Conservation (phyloP, 1,140 invertebrate genomes). For the Campodea augens region DNA sequence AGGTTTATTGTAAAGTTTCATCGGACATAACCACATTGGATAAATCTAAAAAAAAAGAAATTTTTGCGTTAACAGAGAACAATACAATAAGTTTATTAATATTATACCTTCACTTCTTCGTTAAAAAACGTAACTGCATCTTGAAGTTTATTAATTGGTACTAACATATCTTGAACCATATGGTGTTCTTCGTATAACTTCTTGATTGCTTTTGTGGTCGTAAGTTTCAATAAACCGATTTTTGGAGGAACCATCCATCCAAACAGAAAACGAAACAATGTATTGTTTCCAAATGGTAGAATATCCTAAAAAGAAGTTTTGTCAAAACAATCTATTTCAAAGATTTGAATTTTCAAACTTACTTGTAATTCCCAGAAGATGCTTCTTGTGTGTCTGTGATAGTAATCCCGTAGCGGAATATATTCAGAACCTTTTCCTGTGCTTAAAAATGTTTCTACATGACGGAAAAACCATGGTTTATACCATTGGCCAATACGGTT, state of each 20-base stretch:
- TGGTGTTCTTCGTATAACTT: slow-evolving; percentile 57
- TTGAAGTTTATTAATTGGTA: slow-evolving; percentile 42
- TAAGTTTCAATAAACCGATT: slow-evolving; percentile 60
- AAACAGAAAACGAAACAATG: slow-evolving; percentile 46
- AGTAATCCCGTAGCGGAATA: slow-evolving; percentile 60
- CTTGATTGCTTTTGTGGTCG: slow-evolving; percentile 49
- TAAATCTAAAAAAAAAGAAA: slow-evolving; percentile 37
- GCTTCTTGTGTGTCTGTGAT: slow-evolving; percentile 57
- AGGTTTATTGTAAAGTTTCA: slow-evolving; percentile 42
- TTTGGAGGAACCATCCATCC: slow-evolving; percentile 70
- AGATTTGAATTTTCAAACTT: no score
- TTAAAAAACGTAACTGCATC: slow-evolving; percentile 43
- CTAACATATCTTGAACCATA: slow-evolving; percentile 67
- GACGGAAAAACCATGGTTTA: slow-evolving; percentile 68
- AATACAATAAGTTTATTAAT: no score
- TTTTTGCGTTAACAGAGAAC: no score
- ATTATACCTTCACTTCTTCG: slow-evolving; percentile 44
- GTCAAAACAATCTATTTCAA: no score
- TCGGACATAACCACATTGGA: slow-evolving; percentile 69
- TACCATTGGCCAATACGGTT: slow-evolving; percentile 57
- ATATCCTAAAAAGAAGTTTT: slow-evolving; percentile 50
- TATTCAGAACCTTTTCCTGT: slow-evolving; percentile 35
- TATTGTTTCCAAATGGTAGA: slow-evolving; percentile 65
- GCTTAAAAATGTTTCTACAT: slow-evolving; percentile 38
- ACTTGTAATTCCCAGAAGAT: slow-evolving; percentile 70